Conservation (phyloP, 2,888 invertebrate species). For the Drosophila rubida region DNA sequence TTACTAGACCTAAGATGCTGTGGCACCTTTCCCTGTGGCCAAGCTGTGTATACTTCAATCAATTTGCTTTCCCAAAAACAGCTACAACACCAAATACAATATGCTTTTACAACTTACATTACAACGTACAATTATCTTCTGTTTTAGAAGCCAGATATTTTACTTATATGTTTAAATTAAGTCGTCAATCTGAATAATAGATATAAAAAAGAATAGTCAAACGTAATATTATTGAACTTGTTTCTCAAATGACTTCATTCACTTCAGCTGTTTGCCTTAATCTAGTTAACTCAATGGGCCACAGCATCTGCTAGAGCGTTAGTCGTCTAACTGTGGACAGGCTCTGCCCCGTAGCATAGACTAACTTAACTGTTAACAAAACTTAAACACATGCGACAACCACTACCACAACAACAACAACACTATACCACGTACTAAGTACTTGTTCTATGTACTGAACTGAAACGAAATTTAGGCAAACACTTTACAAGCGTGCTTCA, state of each 20-base stretch:
- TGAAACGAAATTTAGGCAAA: conserved; percentile 24
- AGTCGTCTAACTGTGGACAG: background rate
- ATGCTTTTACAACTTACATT: background rate
- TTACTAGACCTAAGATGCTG: conserved; percentile 8
- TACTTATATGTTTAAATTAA: too few relatives aligned
- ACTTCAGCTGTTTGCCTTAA: background rate
- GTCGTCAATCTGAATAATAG: too few relatives aligned
- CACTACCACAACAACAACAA: conserved; percentile 13
- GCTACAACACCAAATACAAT: background rate
- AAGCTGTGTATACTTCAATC: background rate
- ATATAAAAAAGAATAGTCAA: too few relatives aligned
- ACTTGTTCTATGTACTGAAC: conserved; percentile 25
- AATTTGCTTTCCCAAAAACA: background rate
- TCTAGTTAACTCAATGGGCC: background rate
- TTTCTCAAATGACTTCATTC: too few relatives aligned
- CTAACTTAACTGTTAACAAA: conserved; percentile 65
- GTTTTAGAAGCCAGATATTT: too few relatives aligned
- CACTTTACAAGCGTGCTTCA: background rate
- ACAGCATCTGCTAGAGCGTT: conserved; percentile 3
- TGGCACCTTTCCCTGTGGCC: background rate
- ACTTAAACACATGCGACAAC: conserved; percentile 31
- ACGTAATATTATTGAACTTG: too few relatives aligned
- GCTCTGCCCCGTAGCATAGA: conserved; percentile 40
- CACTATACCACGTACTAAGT: conserved; percentile 20
- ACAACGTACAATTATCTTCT: too few relatives aligned